Evolutionary conservation across 2,888 invertebrate species (phyloP).

Genomic region (Eupeodes luniger): DNA sequence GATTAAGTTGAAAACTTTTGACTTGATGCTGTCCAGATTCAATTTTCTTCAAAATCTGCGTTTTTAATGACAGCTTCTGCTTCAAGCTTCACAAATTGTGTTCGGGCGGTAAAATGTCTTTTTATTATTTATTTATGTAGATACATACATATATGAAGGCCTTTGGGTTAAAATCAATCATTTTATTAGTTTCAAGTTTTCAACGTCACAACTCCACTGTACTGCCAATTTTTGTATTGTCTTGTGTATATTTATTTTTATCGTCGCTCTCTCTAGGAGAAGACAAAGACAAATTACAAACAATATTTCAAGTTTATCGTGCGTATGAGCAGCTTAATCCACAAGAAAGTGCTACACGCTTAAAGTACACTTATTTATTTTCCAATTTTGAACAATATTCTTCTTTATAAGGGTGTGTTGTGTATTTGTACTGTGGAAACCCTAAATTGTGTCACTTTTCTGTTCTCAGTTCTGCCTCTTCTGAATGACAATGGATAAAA

Average conservation of each 20-base stretch:
- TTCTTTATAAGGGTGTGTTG: neutral
- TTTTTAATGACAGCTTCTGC: too few species aligned
- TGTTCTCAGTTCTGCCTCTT: too few species aligned
- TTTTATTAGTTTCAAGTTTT: too few species aligned
- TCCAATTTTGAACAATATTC: neutral
- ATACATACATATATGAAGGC: too few species aligned
- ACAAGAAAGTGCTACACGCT: conserved; percentile 15
- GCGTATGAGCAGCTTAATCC: conserved; percentile 28
- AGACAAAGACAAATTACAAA: conserved; percentile 47
- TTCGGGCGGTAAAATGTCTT: too few species aligned
- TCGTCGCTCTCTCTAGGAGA: conserved; percentile 1
- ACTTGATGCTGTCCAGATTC: too few species aligned
- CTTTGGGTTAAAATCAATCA: too few species aligned
- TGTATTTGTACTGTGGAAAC: too few species aligned
- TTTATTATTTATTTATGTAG: too few species aligned
- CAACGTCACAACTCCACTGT: neutral
- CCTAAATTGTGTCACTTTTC: conserved; percentile 4
- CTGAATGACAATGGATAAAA: neutral
- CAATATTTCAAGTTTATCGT: conserved; percentile 48
- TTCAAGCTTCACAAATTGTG: too few species aligned
- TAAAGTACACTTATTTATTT: neutral
- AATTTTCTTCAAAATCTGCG: too few species aligned
- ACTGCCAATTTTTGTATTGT: neutral
- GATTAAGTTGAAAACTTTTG: too few species aligned
- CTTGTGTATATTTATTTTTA: conserved; percentile 12